Conservation (phyloP, 2,888 invertebrate species). For the Magallana nippona region DNA sequence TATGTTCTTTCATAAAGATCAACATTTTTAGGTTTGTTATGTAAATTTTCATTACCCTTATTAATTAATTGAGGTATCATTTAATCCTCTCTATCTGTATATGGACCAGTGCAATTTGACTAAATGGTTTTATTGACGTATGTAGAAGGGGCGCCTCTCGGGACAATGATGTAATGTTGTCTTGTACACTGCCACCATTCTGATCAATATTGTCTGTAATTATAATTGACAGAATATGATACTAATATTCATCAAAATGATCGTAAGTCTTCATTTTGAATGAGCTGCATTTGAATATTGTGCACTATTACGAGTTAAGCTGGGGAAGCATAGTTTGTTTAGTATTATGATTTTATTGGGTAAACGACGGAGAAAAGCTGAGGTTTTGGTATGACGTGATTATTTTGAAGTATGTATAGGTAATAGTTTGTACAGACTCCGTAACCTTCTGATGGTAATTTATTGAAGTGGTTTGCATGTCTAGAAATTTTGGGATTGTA, state of each 20-base stretch:
- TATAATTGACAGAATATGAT: conserved; percentile 15
- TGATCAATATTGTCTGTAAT: conserved; percentile 11
- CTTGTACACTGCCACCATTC: neutral
- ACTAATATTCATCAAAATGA: conserved; percentile 4
- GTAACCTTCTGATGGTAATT: no score
- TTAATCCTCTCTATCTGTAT: neutral
- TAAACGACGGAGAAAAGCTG: no score
- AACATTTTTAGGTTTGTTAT: no score
- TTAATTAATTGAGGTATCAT: neutral
- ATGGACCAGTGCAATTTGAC: conserved; percentile 23
- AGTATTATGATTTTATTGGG: no score
- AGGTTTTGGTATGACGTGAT: no score
- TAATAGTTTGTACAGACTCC: no score
- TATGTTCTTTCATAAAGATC: no score
- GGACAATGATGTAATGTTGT: conserved; percentile 16
- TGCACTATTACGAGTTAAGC: neutral
- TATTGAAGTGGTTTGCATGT: no score
- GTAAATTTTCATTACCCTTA: neutral
- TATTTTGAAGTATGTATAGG: no score
- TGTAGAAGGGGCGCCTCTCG: neutral
- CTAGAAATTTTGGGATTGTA: no score
- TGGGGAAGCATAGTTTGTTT: neutral
- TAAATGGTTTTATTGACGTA: conserved; percentile 4
- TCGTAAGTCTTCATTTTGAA: neutral
- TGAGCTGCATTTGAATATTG: neutral